A percentile compares a stretch with the other conserved stretches of the same genome.
Evolutionary conservation across 2,888 invertebrate genomes (phyloP).

Genomic region (Lepidonotus clava): DNA sequence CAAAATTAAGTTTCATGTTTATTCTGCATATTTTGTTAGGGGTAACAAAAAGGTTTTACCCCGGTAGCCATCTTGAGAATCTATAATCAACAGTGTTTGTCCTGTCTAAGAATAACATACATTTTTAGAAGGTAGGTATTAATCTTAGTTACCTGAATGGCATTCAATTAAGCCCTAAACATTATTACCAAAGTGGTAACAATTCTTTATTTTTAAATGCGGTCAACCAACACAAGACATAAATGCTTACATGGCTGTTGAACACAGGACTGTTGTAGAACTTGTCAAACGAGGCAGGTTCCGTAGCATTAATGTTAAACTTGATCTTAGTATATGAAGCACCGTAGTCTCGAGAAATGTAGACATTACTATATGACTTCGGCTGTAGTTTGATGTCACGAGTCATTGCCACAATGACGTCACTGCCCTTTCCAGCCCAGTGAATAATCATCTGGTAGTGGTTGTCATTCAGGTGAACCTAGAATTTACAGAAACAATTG

Average conservation of each 20-base stretch:
- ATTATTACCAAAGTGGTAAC: too few species aligned
- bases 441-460: slow-evolving; percentile 95
- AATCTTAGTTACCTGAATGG: too few species aligned
- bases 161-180: too few species aligned
- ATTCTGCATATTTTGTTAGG: too few species aligned
- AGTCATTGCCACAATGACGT: slow-evolving; percentile 92
- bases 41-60: too few species aligned
- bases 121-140: too few species aligned
- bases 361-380: slow-evolving; percentile 86
- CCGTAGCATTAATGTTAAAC: slow-evolving; percentile 84
- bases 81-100: too few species aligned
- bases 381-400: slow-evolving; percentile 82
- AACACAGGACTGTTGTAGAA: slow-evolving; percentile 92
- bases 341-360: slow-evolving; percentile 93
- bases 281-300: slow-evolving; percentile 88
- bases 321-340: slow-evolving; percentile 87
- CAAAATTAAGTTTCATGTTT: too few species aligned
- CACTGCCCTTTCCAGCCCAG: slow-evolving; percentile 93
- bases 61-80: too few species aligned
- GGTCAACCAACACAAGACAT: too few species aligned
- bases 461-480: slow-evolving; percentile 90
- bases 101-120: too few species aligned
- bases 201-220: too few species aligned
- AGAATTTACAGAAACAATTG: slow-evolving; percentile 74
- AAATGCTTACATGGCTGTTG: slow-evolving; percentile 88